Evolutionary conservation across 2,888 invertebrate species (phyloP), one percentile per base, ranked within the genome.

Genomic region (Drosophila nr. fundita): DNA sequence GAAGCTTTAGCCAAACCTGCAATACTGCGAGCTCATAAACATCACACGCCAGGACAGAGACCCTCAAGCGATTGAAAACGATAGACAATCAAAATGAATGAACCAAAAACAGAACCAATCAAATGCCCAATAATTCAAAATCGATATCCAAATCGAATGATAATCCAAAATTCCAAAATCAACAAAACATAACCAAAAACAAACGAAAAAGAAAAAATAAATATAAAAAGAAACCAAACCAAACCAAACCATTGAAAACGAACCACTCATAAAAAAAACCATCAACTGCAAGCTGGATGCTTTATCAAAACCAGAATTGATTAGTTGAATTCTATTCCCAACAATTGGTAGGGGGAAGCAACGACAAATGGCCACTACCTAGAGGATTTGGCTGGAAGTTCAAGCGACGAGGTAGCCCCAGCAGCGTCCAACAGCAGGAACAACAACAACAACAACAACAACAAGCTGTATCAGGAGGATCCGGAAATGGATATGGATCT

Each of bases 291-390:
- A 82, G 82, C 84, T 76, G 87, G 83, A 83, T 82, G 88, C 87
- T 89, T 84, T 91, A 84, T 77, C 87, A 78, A 87, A 92, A 91
- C 90, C 92, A 91, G 92, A 91, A 92, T 92, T 91, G 93, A 93
- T 93, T 93, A 93, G 93, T 93, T 93, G 93, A 93, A 93, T 92
- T 93, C 92, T 93, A 93, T 93, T 93, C 92, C 93, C 91, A 93
- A 92, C 91, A 93, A 93, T 93, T 93, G 93, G 93, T 93, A 93
- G 93, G 93, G 93, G 93, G 93, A 93, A 93, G 91, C 92, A 92
- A 91, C 92, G 92, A 92, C 92, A 92, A 93, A 93, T 93, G 93
- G 93, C 93, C 92, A 92, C 93, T 91, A 92, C 92, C 93, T 93
- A 92, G 90, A 90, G 92, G 92, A 92, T 92, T 92, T 89, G 91